Evolutionary conservation across 2,797 vertebrate genomes (phyloP), one percentile per base, ranked within the genome.

Genomic region (Cuculus canorus): DNA sequence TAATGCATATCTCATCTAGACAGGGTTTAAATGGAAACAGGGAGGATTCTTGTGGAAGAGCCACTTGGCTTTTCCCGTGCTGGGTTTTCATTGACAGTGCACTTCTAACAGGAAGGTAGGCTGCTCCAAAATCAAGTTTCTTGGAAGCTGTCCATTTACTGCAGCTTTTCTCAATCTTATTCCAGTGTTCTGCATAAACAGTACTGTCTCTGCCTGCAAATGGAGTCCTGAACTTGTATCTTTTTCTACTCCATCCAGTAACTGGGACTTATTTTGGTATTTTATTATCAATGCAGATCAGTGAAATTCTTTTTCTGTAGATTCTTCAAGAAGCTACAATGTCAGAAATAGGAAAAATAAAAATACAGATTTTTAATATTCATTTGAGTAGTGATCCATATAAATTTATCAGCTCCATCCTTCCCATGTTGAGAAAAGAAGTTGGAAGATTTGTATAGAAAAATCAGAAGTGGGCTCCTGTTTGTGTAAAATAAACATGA

Each of bases 381-480:
- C 1, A 41, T 66, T 77, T 82, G 27, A 25, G 60, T 23, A 39
- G 32, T 30, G 28, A 39, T 5, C 17, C 7, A 23, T 32, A 66
- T 9, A 66, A 30, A 66, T 61, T 41, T 27, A 30, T 54, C 61
- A 76, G 14, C 32, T 50, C 17, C 56, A 63, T 48, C 15, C 13
- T 59, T 39, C 18, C 39, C 23, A 5, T 47, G 15, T 78, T 60
- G 48, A 37, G 39, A 43, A 18, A n/a, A 41, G 18, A 61, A 54
- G 18, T 5, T 50, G 35, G 19, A 78, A 78, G 35, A 25, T 32
- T 12, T 37, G 19, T 78, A 43, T 17, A 50, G 41, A 11, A 39
- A 30, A 47, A 48, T 27, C 30, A 41, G 19, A 25, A 68, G 30
- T 0, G 0, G 47, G 11, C 11, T 52, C 7, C 33, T 0, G 0